Conservation (phyloP, 2,888 invertebrate species). For the Ptychoptera contaminata region DNA sequence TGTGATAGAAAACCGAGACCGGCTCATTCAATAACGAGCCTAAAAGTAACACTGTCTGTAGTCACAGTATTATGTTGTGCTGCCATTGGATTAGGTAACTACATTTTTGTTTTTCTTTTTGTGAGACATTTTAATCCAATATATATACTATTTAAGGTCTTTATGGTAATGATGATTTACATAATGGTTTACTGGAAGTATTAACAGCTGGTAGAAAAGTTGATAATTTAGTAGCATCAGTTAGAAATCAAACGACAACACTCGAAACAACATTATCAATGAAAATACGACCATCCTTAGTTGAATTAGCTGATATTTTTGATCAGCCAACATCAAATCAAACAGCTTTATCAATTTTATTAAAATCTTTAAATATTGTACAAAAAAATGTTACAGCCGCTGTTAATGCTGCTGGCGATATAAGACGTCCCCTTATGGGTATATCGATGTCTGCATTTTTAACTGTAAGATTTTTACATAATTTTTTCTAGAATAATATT, state of each 20-base stretch:
- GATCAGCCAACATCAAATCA: conserved; percentile 64
- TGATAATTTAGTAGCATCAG: conserved; percentile 60
- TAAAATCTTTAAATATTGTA: conserved; percentile 51
- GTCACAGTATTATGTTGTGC: conserved; percentile 79
- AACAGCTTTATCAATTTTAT: conserved; percentile 54
- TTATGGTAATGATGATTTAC: conserved; percentile 88
- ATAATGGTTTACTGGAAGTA: conserved; percentile 75
- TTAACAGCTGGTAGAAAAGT: conserved; percentile 66
- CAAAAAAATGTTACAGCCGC: conserved; percentile 61
- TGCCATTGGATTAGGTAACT: conserved; percentile 62
- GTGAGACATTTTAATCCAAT: background rate
- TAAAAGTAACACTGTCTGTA: conserved; percentile 65
- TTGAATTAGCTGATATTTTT: conserved; percentile 56
- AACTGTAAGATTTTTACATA: conserved; percentile 20
- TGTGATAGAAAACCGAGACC: conserved; percentile 88
- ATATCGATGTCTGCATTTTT: conserved; percentile 49
- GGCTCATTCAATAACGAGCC: conserved; percentile 71
- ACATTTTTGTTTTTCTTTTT: background rate
- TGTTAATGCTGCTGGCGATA: conserved; percentile 58
- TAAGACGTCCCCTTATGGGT: conserved; percentile 52
- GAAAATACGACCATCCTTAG: conserved; percentile 52
- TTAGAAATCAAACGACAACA: conserved; percentile 67
- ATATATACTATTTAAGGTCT: conserved; percentile 33
- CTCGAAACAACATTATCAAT: conserved; percentile 58
- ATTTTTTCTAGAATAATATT: background rate